These are phyloP conservation scores for Halcyon badia DNA, from an alignment of 2,797 vertebrate species.

Conservation along the genomic window DNA sequence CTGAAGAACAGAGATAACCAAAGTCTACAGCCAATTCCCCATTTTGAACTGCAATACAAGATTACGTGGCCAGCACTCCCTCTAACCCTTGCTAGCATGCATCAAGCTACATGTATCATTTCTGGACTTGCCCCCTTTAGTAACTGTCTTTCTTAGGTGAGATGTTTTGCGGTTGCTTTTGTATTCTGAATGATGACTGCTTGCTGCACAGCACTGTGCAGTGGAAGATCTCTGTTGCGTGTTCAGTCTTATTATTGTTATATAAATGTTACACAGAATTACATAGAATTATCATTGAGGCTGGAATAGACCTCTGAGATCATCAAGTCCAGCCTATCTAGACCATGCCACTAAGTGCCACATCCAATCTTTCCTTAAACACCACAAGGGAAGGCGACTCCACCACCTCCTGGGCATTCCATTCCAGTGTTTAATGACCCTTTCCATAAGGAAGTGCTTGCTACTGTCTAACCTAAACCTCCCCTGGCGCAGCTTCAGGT, in stretches of 20 bases:
- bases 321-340: no score
- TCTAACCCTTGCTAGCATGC: not conserved
- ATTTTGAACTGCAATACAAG: not conserved
- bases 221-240: not conserved
- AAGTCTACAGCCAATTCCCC: not conserved
- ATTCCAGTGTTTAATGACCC: no score
- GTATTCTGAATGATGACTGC: not conserved
- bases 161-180: not conserved
- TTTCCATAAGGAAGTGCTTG: no score
- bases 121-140: not conserved
- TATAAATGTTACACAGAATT: not conserved
- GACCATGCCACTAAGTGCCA: no score
- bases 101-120: not conserved
- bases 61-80: not conserved
- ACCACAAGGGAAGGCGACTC: no score
- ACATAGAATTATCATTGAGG: no score
- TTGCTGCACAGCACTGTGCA: accelerated
- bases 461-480: no score
- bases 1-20: not conserved
- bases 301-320: no score
- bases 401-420: no score
- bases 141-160: not conserved
- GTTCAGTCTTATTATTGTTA: not conserved
- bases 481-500: no score
- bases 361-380: no score